Conservation (phyloP, 2,888 invertebrate species). For the Thereva unica region DNA sequence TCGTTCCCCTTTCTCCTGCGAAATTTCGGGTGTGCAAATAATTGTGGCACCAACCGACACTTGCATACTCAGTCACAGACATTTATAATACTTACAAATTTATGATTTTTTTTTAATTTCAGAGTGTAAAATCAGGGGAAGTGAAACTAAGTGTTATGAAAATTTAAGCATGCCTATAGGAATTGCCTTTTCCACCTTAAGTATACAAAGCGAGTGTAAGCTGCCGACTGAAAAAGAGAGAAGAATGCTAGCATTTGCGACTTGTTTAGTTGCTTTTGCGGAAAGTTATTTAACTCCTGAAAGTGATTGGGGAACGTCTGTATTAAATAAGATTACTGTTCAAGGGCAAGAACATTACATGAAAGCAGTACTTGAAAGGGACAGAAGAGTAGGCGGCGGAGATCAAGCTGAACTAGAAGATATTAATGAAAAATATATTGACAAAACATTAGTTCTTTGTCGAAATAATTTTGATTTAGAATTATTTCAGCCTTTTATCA, state of each 20-base stretch:
- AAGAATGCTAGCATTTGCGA: constrained; percentile 47
- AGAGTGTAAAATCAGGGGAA: not conserved
- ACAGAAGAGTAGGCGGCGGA: constrained; percentile 45
- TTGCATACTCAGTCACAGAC: no score
- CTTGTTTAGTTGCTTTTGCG: constrained; percentile 50
- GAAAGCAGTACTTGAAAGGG: not conserved
- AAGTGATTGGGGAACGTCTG: constrained; percentile 48
- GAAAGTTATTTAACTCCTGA: constrained; percentile 50
- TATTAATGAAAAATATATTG: constrained; percentile 46
- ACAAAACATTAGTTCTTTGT: constrained; percentile 49
- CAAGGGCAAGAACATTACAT: constrained; percentile 50
- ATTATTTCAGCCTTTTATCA: constrained; percentile 44
- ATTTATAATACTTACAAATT: no score
- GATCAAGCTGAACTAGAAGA: not conserved
- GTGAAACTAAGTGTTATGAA: not conserved
- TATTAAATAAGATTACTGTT: constrained; percentile 49
- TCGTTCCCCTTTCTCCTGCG: no score
- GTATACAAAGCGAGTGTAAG: not conserved
- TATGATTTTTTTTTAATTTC: not conserved
- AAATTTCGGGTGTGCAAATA: no score
- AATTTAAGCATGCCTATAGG: constrained; percentile 10
- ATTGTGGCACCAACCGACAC: no score
- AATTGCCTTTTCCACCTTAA: not conserved
- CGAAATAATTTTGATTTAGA: constrained; percentile 50
- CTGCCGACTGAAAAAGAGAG: constrained; percentile 40